phyloP scores from a whole-genome alignment of 2,797 vertebrate genomes.

The Fundulus diaphanus region DNA sequence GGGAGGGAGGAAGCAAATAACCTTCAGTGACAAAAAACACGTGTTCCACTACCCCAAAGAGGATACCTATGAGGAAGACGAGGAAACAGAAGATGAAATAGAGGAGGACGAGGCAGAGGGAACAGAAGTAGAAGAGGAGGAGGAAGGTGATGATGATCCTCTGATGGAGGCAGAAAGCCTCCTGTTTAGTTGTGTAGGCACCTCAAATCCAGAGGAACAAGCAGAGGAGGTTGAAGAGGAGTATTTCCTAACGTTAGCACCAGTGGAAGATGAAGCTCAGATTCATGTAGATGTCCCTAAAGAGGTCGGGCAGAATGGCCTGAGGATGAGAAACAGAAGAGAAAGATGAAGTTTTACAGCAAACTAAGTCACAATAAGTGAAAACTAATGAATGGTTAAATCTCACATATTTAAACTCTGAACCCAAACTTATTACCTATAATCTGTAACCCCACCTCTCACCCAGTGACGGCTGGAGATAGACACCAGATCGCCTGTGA shows the following conservation, averaged over 20 bases:
- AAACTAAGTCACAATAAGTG: background rate
- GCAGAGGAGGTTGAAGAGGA: constrained; percentile 66
- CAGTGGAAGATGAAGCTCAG: constrained; percentile 12
- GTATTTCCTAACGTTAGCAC: constrained; percentile 22
- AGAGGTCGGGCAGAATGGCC: constrained; percentile 62
- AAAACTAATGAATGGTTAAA: background rate
- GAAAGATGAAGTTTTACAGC: constrained; percentile 50
- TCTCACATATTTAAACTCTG: background rate
- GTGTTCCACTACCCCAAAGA: constrained; percentile 77
- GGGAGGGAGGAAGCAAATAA: constrained; percentile 67
- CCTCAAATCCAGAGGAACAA: constrained; percentile 78
- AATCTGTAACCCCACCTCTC: too few species aligned
- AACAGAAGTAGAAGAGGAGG: constrained; percentile 78
- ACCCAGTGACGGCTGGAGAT: too few species aligned
- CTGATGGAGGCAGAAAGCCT: constrained; percentile 89
- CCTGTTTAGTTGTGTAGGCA: constrained; percentile 78
- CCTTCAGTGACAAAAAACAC: constrained; percentile 68
- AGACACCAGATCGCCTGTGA: too few species aligned
- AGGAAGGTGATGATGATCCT: constrained; percentile 86
- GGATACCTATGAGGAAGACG: constrained; percentile 46
- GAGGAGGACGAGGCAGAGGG: constrained; percentile 62
- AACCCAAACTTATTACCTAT: background rate
- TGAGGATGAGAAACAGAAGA: constrained; percentile 77
- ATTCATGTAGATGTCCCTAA: constrained; percentile 24
- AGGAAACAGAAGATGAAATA: constrained; percentile 33